Evolutionary conservation across 2,797 vertebrate species (phyloP).

Genomic region (Echiichthys vipera): DNA sequence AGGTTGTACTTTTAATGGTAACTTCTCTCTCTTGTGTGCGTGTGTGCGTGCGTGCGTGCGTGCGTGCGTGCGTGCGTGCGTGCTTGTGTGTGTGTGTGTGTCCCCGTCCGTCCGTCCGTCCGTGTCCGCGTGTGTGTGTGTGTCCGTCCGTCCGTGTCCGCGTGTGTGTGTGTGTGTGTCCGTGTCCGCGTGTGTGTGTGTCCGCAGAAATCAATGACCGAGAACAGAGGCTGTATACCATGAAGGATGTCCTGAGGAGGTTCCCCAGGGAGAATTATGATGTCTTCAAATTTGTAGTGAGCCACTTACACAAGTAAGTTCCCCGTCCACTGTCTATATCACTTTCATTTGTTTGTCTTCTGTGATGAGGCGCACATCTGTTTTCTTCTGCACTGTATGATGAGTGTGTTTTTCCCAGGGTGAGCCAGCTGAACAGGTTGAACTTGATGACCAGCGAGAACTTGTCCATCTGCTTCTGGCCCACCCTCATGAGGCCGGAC

Average conservation of each 20-base stretch:
- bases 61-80: too few species aligned
- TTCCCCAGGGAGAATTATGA: conserved; percentile 96
- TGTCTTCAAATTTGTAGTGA: conserved; percentile 95
- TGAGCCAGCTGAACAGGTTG: conserved; percentile 91
- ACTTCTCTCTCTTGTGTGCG: too few species aligned
- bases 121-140: too few species aligned
- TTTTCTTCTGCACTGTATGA: conserved; percentile 4
- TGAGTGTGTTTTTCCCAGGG: conserved; percentile 78
- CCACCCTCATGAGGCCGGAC: conserved; percentile 95
- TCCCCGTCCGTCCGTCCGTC: too few species aligned
- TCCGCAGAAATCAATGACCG: conserved; percentile 92
- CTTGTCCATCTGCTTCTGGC: conserved; percentile 99
- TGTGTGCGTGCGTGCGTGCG: too few species aligned
- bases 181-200: too few species aligned
- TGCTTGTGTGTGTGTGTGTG: too few species aligned
- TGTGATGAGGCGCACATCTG: conserved; percentile 8
- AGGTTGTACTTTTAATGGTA: conserved; percentile 23
- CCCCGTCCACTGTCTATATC: neutral
- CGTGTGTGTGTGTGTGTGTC: too few species aligned
- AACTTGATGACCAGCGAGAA: conserved; percentile 99
- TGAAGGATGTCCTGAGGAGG: conserved; percentile 93
- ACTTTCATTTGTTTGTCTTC: conserved; percentile 4
- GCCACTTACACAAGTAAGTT: conserved; percentile 93
- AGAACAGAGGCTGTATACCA: conserved; percentile 93
- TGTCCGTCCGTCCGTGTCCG: too few species aligned